Conservation (phyloP, 2,888 invertebrate genomes). For the Listrodromus nycthemerus region DNA sequence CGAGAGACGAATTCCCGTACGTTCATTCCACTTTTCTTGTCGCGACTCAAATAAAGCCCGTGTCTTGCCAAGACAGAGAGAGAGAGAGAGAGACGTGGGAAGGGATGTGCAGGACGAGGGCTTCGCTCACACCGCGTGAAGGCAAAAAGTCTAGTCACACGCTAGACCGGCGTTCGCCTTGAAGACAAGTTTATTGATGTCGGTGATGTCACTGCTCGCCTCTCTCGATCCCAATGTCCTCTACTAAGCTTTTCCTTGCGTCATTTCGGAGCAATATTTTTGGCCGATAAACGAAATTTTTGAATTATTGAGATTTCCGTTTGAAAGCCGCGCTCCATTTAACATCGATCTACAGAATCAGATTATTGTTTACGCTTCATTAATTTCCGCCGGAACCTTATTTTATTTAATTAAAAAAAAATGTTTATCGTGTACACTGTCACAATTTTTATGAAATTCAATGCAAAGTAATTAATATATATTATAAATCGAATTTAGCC, state of each 20-base stretch:
- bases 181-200: conserved; percentile 68
- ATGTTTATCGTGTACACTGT: too few species aligned
- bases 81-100: conserved; percentile 3
- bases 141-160: conserved; percentile 64
- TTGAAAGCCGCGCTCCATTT: not conserved
- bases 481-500: too few species aligned
- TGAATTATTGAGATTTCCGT: too few species aligned
- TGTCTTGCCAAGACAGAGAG: conserved; percentile 3
- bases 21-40: conserved; percentile 34
- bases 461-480: too few species aligned
- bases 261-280: not conserved
- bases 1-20: not conserved
- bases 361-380: too few species aligned
- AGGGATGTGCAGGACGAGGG: conserved; percentile 35
- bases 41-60: not conserved
- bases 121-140: conserved; percentile 34
- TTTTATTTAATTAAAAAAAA: too few species aligned
- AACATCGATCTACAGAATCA: too few species aligned
- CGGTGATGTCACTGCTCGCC: conserved; percentile 23
- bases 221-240: not conserved
- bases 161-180: conserved; percentile 63
- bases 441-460: too few species aligned
- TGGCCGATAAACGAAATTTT: not conserved
- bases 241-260: not conserved
- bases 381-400: too few species aligned